phyloP scores from a whole-genome alignment of 2,797 vertebrate species.

The Scyliorhinus canicula region DNA sequence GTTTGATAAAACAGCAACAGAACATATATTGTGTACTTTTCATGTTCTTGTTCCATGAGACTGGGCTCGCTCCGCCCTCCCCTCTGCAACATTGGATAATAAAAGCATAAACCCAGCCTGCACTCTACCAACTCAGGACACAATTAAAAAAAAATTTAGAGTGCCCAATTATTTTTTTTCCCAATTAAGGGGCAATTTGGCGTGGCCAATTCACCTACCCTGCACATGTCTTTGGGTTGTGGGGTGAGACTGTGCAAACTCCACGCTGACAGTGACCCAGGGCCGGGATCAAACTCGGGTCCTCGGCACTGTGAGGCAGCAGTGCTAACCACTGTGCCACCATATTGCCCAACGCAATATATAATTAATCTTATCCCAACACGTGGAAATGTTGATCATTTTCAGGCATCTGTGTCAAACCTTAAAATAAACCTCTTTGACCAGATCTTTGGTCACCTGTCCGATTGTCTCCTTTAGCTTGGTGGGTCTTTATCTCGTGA shows the following conservation, averaged over 20 bases:
- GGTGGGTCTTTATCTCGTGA: background rate
- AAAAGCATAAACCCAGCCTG: background rate
- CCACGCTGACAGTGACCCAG: too few relatives aligned
- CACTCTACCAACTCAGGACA: background rate
- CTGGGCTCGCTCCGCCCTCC: background rate
- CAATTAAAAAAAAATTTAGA: too few relatives aligned
- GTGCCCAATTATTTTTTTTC: too few relatives aligned
- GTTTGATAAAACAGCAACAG: background rate
- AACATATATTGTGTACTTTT: background rate
- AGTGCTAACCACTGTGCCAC: too few relatives aligned
- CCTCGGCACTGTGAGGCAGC: too few relatives aligned
- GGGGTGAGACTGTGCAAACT: too few relatives aligned
- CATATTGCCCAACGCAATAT: too few relatives aligned
- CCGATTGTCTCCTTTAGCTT: background rate
- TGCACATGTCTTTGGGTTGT: too few relatives aligned
- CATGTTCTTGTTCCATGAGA: background rate
- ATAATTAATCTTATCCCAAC: background rate
- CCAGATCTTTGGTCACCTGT: background rate
- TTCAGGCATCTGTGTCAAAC: background rate
- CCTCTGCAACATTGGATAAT: background rate
- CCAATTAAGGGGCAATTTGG: too few relatives aligned
- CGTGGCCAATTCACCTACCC: too few relatives aligned
- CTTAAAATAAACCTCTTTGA: background rate
- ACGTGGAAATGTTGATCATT: background rate
- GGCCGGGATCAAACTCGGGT: too few relatives aligned